Conservation (phyloP, 2,888 invertebrate genomes). For the Sicus ferrugineus region DNA sequence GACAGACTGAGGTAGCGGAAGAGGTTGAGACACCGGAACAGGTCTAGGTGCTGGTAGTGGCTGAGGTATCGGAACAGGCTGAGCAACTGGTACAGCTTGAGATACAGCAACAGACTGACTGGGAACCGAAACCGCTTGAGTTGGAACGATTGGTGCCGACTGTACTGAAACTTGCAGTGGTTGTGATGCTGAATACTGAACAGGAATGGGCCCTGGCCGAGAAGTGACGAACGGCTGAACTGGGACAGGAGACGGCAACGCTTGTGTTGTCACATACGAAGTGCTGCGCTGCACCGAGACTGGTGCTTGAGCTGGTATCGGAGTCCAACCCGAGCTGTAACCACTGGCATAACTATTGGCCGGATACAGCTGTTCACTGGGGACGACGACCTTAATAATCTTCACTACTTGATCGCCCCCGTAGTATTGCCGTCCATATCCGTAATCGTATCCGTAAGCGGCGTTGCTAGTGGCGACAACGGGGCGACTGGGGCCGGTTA, state of each 20-base stretch:
- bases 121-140: constrained; percentile 5
- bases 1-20: constrained; percentile 29
- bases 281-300: too few species aligned
- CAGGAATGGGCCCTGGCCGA: constrained; percentile 41
- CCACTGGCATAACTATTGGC: constrained; percentile 33
- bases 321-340: constrained; percentile 35
- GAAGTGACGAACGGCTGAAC: constrained; percentile 24
- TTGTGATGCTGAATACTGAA: constrained; percentile 30
- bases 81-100: constrained; percentile 7
- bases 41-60: not conserved
- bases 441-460: constrained; percentile 21
- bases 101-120: not conserved
- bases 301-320: constrained; percentile 33
- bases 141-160: constrained; percentile 26
- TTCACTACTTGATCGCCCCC: constrained; percentile 34
- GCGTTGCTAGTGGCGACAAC: not conserved
- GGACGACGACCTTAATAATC: constrained; percentile 43
- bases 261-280: too few species aligned
- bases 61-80: constrained; percentile 18
- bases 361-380: constrained; percentile 35
- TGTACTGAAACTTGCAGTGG: constrained; percentile 26
- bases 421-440: constrained; percentile 37
- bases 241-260: too few species aligned
- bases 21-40: not conserved
- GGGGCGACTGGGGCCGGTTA: constrained; percentile 10